Evolutionary conservation across 2,888 invertebrate species (phyloP), one percentile per base, ranked within the genome.

Genomic region (Syrphus vitripennis): DNA sequence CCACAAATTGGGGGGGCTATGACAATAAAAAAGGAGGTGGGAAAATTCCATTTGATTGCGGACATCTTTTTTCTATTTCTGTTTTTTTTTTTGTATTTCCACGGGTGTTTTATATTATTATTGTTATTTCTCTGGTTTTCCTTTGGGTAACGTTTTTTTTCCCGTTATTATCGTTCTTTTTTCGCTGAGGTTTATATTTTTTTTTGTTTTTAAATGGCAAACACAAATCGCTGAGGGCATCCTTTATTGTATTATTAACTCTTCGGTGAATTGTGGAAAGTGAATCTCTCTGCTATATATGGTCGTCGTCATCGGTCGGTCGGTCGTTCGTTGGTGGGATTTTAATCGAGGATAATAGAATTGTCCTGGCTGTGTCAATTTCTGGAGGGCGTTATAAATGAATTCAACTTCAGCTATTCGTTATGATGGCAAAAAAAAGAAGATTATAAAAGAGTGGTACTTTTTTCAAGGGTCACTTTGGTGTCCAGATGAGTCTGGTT

Each of bases 191-290:
- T 63, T 45, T 42, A 7, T 50, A n/a, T 65, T 65, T 55, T 37
- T 71, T 78, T 77, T 83, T 57, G 29, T 70, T 74, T 74, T 82
- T 74, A 65, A 86, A 82, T 57, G 77, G 42, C 31, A 69, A 72
- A 82, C 69, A 86, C 65, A 77, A 86, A 74, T 65, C 48, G 74
- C 86, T 65, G 40, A 55, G 82, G 77, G 86, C 77, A 65, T 74
- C 70, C 16, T 77, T 86, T 86, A 86, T 86, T 86, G 81, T 78
- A 70, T 86, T 86, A 86, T 86, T 82, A 77, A 86, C 86, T 86
- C 82, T 78, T 82, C 86, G 77, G 69, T 86, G 86, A 82, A 82
- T 86, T 74, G 86, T 65, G 74, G 70, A 83, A 65, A 69, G 63
- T 57, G 79, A 70, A 70, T 70, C 29, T 29, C 63, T 26, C 12